phyloP scores from a whole-genome alignment of 2,113 vertebrate genomes.

The Datnioides undecimradiatus region DNA sequence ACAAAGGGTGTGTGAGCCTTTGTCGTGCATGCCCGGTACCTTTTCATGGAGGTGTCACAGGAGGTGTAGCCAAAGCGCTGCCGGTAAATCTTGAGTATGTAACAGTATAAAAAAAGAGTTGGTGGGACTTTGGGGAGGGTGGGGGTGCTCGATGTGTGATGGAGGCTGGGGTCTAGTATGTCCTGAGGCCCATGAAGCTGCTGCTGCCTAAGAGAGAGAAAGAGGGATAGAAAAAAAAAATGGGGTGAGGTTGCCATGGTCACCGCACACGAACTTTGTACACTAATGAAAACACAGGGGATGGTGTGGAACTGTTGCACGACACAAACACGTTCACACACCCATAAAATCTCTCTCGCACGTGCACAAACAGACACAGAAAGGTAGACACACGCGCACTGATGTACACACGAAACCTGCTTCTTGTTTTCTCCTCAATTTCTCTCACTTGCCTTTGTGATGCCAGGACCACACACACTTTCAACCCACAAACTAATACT shows the following conservation, averaged over 20 bases:
- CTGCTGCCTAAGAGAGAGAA: constrained; percentile 76
- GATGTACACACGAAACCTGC: background rate
- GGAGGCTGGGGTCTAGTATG: constrained; percentile 84
- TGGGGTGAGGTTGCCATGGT: constrained; percentile 63
- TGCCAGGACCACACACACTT: constrained; percentile 40
- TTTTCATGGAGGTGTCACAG: constrained; percentile 53
- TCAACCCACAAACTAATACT: background rate
- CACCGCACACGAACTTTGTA: constrained; percentile 42
- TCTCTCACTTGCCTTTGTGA: background rate
- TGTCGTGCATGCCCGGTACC: constrained; percentile 41
- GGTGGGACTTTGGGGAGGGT: constrained; percentile 31
- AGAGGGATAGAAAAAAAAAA: constrained; percentile 7
- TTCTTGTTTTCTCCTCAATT: constrained; percentile 24
- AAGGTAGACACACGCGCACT: background rate
- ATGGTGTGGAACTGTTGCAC: constrained; percentile 24
- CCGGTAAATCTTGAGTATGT: constrained; percentile 74
- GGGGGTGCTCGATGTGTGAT: constrained; percentile 82
- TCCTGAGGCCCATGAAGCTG: constrained; percentile 80
- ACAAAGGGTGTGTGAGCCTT: constrained; percentile 38
- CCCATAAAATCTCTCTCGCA: background rate
- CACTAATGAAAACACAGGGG: constrained; percentile 71
- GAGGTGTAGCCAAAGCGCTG: constrained; percentile 74
- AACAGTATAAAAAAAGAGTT: constrained; percentile 79
- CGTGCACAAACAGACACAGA: background rate
- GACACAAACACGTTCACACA: constrained; percentile 29